A percentile compares a stretch with the other conserved stretches of the same genome.
phyloP scores from a whole-genome alignment of 2,888 invertebrate genomes.

The Drosophila robusta region DNA sequence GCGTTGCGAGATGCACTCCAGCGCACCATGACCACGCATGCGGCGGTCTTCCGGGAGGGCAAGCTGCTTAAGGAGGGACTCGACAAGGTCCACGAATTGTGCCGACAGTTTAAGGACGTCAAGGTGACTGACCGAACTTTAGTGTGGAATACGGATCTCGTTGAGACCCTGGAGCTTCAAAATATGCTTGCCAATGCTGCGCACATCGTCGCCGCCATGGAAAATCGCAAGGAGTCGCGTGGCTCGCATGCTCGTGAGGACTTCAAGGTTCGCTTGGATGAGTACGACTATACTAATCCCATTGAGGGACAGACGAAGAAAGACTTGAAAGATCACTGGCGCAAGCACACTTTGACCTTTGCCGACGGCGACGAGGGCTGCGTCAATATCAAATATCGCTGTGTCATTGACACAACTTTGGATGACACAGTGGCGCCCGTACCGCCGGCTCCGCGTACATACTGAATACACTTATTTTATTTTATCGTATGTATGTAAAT shows the following conservation, averaged over 20 bases:
- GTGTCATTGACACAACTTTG: conserved; percentile 97
- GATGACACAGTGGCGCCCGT: conserved; percentile 93
- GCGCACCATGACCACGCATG: conserved; percentile 98
- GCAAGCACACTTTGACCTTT: conserved; percentile 96
- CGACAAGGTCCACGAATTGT: conserved; percentile 89
- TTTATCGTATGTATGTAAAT: too few species aligned
- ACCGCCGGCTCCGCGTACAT: conserved; percentile 95
- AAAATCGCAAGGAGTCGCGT: conserved; percentile 97
- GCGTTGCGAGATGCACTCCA: conserved; percentile 95
- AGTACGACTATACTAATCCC: conserved; percentile 95
- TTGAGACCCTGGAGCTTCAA: conserved; percentile 98
- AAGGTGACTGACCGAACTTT: conserved; percentile 91
- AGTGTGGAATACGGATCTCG: conserved; percentile 98
- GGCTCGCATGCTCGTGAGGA: conserved; percentile 99
- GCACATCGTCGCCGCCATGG: conserved; percentile 96
- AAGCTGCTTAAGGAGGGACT: conserved; percentile 93
- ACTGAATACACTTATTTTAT: conserved; percentile 86
- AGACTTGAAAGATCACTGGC: conserved; percentile 95
- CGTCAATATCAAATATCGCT: conserved; percentile 93
- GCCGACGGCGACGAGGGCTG: conserved; percentile 91
- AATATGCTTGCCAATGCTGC: conserved; percentile 96
- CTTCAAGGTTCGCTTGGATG: conserved; percentile 94
- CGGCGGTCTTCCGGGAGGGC: conserved; percentile 97
- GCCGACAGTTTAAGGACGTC: conserved; percentile 90
- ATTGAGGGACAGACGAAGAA: conserved; percentile 92